Base-by-base conservation (phyloP, 2,113 vertebrate genomes). In the Rana temporaria region DNA sequence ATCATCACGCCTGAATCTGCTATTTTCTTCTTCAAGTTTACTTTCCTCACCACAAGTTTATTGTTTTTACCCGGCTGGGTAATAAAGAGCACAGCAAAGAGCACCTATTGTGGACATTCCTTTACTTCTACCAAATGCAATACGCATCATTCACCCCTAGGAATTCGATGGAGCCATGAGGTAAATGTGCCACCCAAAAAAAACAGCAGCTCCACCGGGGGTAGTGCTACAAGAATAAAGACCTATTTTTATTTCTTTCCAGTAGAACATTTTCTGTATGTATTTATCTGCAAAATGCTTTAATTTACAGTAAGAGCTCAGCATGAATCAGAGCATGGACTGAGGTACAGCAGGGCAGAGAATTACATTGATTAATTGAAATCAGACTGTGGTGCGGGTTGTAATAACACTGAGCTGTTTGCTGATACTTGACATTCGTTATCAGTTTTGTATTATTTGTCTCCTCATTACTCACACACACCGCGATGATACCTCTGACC, bases 291-390 rank as follows among this genome's bases (percentile, higher is more conserved):
- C 34, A 38, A 38, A 38, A 38, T 8, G 34, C 4, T 48, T 11
- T 42, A 8, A 6, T 42, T 42, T 48, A 12, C 12, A 48, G 42
- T 2, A 14, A 48, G 42, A 11, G 42, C 42, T 48, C 63, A 24
- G 38, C 38, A 16, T 42, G 22, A 14, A 69, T 14, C 66, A 42
- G 6, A 11, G 20, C 20, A 30, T 18, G 52, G 4, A 52, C n/a
- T 4, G 19, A 20, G 4, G 67, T 52, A 22, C n/a, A 69, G 42
- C 48, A 69, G 67, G 67, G 9, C 67, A 63, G 60, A 63, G 20
- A 18, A 42, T n/a, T 42, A 18, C 32, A 73, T 73, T 32, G 26
- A 26, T 59, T 73, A 73, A 73, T 57, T 73, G 24, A 11, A 34
- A 56, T 26, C 30, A 57, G 15, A 16, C 4, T 2, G 24, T 24